These are phyloP conservation scores for Columbina picui DNA, from an alignment of 2,113 vertebrate genomes.

Conservation along the genomic window DNA sequence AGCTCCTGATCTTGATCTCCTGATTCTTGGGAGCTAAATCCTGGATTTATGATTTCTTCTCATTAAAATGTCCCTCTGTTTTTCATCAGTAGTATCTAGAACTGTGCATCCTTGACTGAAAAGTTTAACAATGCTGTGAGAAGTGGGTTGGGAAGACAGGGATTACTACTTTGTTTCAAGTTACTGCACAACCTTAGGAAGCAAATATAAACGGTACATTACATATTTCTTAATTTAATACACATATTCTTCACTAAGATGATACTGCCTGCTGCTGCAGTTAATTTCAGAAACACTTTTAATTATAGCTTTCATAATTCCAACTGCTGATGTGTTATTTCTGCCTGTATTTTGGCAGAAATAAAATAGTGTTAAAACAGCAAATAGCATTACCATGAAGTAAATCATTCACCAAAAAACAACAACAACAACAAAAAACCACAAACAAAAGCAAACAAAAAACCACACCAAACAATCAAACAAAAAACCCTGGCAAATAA, in stretches of 20 bases:
- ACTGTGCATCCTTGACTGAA: background rate
- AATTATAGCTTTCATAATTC: background rate
- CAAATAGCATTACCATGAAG: background rate
- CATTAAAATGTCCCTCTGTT: background rate
- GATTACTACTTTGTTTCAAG: background rate
- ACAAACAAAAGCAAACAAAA: no score
- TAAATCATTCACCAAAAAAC: background rate
- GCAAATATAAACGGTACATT: background rate
- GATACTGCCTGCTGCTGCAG: background rate
- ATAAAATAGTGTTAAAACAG: background rate
- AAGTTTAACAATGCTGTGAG: background rate
- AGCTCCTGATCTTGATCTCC: background rate
- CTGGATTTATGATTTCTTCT: background rate
- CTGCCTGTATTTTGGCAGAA: background rate
- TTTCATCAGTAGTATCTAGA: background rate
- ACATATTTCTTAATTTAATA: background rate
- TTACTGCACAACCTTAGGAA: background rate
- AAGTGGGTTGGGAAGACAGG: background rate
- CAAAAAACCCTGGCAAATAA: background rate
- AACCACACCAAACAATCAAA: background rate
- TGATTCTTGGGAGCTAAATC: background rate
- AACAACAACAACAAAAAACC: no score
- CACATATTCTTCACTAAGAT: background rate
- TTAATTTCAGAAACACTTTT: background rate
- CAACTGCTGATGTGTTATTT: background rate